Base-by-base conservation (phyloP, 2,888 invertebrate genomes). In the Oscheius sp. region DNA sequence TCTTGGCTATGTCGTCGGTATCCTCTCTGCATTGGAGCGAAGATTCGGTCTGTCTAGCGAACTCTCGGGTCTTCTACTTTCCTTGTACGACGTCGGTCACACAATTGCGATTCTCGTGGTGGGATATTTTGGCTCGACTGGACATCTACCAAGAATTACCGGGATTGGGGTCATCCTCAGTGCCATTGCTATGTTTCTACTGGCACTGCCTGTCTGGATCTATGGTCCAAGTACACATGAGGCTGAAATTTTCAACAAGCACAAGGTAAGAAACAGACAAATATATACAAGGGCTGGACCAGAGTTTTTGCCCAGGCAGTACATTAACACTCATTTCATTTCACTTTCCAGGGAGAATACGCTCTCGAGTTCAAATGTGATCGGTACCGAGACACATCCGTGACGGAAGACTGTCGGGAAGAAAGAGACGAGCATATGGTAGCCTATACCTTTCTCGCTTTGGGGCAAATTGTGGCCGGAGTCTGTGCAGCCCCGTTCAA, bases 401-500 rank as follows among this genome's bases (percentile, higher is more conserved):
- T 75, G 51, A 75, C 76, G 4, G 80, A 82, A n/a, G 75, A 82
- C 47, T 82, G 82, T 53, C 65, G 63, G 50, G 35, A 76, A 21
- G 80, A 83, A 32, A 76, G 79, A 42, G 58, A 66, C n/a, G 80
- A 81, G 55, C 79, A 83, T 29, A 75, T 76, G 33, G 79, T 73
- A 7, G 85, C 84, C 0, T 84, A 83, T 53, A 76, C 79, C 7
- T 71, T 85, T 7, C 70, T 85, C 37, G 76, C 78, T 0, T 55
- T 84, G 21, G 83, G 83, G 9, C 85, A 85, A 65, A 47, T 85
- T 0, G 73, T 84, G 33, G 84, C 85, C 33, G 85, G 85, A 10
- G 74, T 84, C 9, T 82, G 78, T 60, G 81, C 85, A 0, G 85
- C 86, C 32, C 86, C 86, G 1, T 86, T 86, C 78, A 86, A 86